Evolutionary conservation across 2,888 invertebrate species (phyloP), one percentile per base, ranked within the genome.

Genomic region (Lycocerus yunnanus): DNA sequence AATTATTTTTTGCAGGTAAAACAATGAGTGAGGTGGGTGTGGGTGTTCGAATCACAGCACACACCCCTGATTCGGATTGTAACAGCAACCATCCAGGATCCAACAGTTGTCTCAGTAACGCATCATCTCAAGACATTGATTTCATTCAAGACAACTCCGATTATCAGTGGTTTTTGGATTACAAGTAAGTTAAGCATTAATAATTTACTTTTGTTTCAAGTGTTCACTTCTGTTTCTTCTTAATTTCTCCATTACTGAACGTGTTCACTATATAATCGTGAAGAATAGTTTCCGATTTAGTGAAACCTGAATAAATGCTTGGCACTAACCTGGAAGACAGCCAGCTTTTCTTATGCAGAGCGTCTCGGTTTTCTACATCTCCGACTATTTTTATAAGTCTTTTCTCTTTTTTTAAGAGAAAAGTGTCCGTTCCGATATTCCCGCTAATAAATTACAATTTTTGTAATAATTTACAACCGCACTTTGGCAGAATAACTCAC

Each of bases 91-190:
- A 85, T 78, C 86, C 84, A 59, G 84, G 84, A 71, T 86, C 85
- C 66, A 84, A 84, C 72, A 86, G 86, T 79, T 86, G 85, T 77
- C 83, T 87, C 71, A 88, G 88, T 80, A 89, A 89, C 81, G 89
- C 89, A 69, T 90, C 90, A 71, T 89, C 89, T 43, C 90, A 90
- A 80, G 90, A 90, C 83, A 87, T 88, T 66, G 93, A 93, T 85
- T 93, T 93, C 86, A 90, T 93, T 81, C 93, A 93, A 88, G 96
- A 96, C 88, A 95, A 95, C 90, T 94, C 94, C 83, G 96, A 96
- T 83, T 96, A 96, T 87, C 94, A 96, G 87, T 96, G 96, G 96
- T 95, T 95, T 88, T 91, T 95, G 83, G 95, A 95, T 87, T 95
- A 95, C 85, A 95, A 95, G 93, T 94, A 83, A 90, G 90, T 18